These are phyloP conservation scores for Avahi laniger DNA, from an alignment of 2,797 vertebrate species.

Conservation along the genomic window DNA sequence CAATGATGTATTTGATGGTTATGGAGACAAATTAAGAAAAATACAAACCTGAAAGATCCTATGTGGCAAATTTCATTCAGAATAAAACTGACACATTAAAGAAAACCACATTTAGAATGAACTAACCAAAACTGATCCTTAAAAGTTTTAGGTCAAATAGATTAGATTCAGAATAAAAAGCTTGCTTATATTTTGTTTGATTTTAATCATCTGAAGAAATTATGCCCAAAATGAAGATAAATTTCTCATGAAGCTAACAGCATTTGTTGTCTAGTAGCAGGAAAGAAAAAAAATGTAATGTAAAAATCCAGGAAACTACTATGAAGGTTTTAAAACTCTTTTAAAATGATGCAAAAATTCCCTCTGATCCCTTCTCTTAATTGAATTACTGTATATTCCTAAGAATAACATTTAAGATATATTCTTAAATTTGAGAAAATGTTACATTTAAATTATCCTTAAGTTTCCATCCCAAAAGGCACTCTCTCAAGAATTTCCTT, in stretches of 20 bases:
- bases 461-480: not conserved
- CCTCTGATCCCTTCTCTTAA: not conserved
- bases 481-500: not conserved
- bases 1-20: not conserved
- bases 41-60: conserved; percentile 22
- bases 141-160: conserved; percentile 4
- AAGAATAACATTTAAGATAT: conserved; percentile 21
- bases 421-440: conserved; percentile 25
- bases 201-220: conserved; percentile 40
- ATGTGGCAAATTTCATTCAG: conserved; percentile 31
- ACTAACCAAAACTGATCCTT: not conserved
- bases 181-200: conserved; percentile 27
- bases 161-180: conserved; percentile 16
- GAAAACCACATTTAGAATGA: not conserved
- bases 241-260: not conserved
- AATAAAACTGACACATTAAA: conserved; percentile 13
- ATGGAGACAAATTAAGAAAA: conserved; percentile 9
- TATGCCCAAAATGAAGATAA: not conserved
- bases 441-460: not conserved
- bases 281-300: not conserved
- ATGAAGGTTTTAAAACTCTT: conserved; percentile 18
- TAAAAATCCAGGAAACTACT: conserved; percentile 1
- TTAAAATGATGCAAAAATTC: not conserved
- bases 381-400: not conserved
- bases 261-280: not conserved